These are phyloP conservation scores for Morone saxatilis DNA, from an alignment of 2,113 vertebrate genomes.

Conservation along the genomic window DNA sequence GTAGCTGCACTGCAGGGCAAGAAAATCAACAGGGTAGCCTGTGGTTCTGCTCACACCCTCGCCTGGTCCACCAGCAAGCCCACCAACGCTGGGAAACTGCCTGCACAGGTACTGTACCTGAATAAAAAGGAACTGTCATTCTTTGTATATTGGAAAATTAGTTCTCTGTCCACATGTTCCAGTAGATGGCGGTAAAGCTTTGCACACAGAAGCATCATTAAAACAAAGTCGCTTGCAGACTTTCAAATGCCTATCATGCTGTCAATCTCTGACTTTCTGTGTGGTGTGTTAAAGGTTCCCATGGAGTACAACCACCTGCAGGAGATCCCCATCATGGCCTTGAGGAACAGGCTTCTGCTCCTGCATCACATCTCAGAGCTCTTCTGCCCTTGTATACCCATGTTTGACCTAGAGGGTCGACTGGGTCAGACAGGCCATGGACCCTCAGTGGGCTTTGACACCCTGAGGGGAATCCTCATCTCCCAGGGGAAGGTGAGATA, in stretches of 20 bases:
- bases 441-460: conserved; percentile 94
- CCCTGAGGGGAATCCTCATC: conserved; percentile 94
- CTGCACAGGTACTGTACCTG: conserved; percentile 88
- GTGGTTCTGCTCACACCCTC: conserved; percentile 97
- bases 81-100: conserved; percentile 96
- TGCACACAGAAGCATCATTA: not conserved
- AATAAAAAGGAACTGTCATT: not conserved
- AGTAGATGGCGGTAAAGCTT: conserved; percentile 66
- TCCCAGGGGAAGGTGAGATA: conserved; percentile 95
- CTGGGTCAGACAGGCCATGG: conserved; percentile 94
- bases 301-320: conserved; percentile 99
- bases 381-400: conserved; percentile 98
- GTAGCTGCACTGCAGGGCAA: conserved; percentile 97
- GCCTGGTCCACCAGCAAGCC: conserved; percentile 99
- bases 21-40: conserved; percentile 98
- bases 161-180: conserved; percentile 21
- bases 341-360: conserved; percentile 95
- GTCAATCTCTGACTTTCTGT: not conserved
- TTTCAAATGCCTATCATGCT: not conserved
- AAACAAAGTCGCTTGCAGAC: not conserved
- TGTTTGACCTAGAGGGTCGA: conserved; percentile 97
- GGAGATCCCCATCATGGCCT: conserved; percentile 92
- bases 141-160: not conserved
- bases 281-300: conserved; percentile 87
- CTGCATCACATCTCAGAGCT: conserved; percentile 98